Conservation (phyloP, 1,140 invertebrate species). For the Drosophila bocki region DNA sequence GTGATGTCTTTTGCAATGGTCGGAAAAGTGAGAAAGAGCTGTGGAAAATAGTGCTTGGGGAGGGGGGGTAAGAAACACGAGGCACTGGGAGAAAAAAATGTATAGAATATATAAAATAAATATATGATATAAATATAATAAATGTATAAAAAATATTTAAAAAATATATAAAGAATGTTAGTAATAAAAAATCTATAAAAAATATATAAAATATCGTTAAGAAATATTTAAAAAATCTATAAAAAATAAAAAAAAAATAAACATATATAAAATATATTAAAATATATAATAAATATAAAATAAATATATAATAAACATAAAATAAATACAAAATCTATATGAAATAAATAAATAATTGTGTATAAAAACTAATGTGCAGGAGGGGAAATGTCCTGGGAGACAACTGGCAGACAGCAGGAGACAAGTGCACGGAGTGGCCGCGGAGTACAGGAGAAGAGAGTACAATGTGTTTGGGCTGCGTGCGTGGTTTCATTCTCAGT, state of each 20-base stretch:
- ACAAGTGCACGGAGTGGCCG: constrained; percentile 22
- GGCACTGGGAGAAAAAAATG: not conserved
- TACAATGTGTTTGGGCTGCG: constrained; percentile 44
- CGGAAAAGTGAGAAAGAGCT: constrained; percentile 17
- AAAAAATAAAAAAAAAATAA: no score
- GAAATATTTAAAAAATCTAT: no score
- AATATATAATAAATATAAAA: no score
- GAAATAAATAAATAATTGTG: not conserved
- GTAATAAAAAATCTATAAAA: not conserved
- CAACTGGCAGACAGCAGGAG: constrained; percentile 29
- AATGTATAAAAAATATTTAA: no score
- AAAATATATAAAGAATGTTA: no score
- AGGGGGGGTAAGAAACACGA: not conserved
- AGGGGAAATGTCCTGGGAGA: constrained; percentile 5
- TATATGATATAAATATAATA: not conserved
- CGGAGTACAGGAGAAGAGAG: constrained; percentile 1
- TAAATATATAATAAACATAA: no score
- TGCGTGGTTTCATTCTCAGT: constrained; percentile 53
- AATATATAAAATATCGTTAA: not conserved
- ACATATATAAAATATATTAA: not conserved
- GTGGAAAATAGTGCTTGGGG: not conserved
- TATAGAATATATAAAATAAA: no score
- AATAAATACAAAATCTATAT: no score
- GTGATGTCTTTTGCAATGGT: constrained; percentile 34
- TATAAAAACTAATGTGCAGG: not conserved